Evolutionary conservation across 2,888 invertebrate species (phyloP).

Genomic region (Drosophila macrospina): DNA sequence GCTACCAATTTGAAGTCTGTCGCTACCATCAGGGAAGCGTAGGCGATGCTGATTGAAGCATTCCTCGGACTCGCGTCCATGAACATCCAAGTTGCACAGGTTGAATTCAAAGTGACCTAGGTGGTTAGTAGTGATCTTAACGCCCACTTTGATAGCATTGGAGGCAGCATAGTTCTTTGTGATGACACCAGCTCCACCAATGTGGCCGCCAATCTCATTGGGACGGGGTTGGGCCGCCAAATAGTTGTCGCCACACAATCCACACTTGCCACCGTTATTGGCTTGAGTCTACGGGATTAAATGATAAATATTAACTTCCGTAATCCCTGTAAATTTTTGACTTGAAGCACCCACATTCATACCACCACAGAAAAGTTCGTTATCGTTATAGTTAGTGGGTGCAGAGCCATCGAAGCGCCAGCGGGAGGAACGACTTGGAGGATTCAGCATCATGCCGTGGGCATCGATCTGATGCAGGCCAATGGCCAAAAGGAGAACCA

Average conservation of each 20-base stretch:
- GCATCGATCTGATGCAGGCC: slow-evolving; percentile 74
- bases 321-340: background rate
- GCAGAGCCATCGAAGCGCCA: slow-evolving; percentile 86
- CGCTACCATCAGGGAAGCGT: slow-evolving; percentile 78
- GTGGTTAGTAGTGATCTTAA: slow-evolving; percentile 86
- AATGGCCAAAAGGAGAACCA: slow-evolving; percentile 57
- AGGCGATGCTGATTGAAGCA: slow-evolving; percentile 86
- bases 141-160: slow-evolving; percentile 71
- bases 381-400: slow-evolving; percentile 86
- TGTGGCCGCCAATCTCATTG: slow-evolving; percentile 87
- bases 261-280: slow-evolving; percentile 86
- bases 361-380: slow-evolving; percentile 87
- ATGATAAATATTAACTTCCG: background rate
- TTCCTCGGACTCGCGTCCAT: slow-evolving; percentile 86
- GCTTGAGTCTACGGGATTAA: slow-evolving; percentile 82
- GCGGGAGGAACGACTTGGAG: slow-evolving; percentile 86
- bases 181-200: slow-evolving; percentile 86
- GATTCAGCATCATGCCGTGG: slow-evolving; percentile 87
- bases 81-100: slow-evolving; percentile 86
- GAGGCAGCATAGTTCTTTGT: slow-evolving; percentile 83
- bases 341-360: slow-evolving; percentile 68
- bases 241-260: slow-evolving; percentile 87
- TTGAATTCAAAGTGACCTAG: slow-evolving; percentile 86
- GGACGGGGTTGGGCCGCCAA: slow-evolving; percentile 85
- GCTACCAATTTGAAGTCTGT: slow-evolving; percentile 64